Evolutionary conservation across 2,797 vertebrate species (phyloP).

Genomic region (Malacoraja senta): DNA sequence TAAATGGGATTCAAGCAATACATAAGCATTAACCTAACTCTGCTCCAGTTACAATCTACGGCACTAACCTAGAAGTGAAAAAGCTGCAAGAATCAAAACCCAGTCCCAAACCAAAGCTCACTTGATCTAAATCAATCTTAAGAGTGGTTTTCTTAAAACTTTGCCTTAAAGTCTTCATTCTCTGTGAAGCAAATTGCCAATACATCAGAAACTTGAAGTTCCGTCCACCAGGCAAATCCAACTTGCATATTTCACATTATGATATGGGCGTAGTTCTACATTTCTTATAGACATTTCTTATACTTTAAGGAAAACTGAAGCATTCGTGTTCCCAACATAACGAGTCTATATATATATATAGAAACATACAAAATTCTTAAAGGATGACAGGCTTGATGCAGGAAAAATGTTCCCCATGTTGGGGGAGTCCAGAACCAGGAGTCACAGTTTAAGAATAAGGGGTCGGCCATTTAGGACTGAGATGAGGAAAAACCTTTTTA

Average conservation of each 20-base stretch:
- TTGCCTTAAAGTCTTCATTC: too few species aligned
- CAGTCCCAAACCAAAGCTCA: neutral
- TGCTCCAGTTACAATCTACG: neutral
- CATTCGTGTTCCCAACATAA: neutral
- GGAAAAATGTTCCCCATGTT: too few species aligned
- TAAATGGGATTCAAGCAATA: neutral
- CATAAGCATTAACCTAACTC: neutral
- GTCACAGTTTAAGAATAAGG: too few species aligned
- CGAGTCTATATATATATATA: too few species aligned
- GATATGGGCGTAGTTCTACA: neutral
- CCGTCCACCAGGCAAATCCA: neutral
- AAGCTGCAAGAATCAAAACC: neutral
- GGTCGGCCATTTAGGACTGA: too few species aligned
- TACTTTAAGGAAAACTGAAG: neutral
- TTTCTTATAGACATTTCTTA: too few species aligned
- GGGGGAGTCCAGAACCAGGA: too few species aligned
- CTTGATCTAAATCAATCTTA: neutral
- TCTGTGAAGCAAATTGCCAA: neutral
- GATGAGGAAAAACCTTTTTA: too few species aligned
- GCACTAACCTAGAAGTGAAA: neutral
- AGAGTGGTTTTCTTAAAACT: neutral
- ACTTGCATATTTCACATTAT: neutral
- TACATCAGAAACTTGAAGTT: neutral
- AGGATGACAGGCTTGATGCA: too few species aligned
- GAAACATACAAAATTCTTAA: too few species aligned